These are phyloP conservation scores for Yponomeuta malinellus DNA, from an alignment of 2,888 invertebrate species.

Conservation along the genomic window DNA sequence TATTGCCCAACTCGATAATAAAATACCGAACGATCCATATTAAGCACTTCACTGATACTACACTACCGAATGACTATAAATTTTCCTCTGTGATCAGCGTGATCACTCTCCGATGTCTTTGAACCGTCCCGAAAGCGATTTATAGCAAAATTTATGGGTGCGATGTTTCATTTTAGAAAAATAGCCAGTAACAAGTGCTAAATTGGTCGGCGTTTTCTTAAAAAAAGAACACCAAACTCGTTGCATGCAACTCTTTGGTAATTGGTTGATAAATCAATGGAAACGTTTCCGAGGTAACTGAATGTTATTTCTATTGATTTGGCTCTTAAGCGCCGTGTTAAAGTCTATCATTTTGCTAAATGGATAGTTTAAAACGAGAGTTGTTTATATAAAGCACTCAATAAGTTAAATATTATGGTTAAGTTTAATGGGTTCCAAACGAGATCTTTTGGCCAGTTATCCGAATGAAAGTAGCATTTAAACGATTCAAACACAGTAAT, in stretches of 20 bases:
- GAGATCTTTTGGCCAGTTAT: neutral
- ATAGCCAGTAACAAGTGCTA: slow-evolving; percentile 6
- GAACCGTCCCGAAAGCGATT: slow-evolving; percentile 10
- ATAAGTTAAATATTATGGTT: neutral
- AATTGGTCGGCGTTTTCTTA: slow-evolving; percentile 2
- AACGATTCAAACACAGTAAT: neutral
- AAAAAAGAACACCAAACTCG: neutral
- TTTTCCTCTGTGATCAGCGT: neutral
- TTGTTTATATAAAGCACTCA: neutral
- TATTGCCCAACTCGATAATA: neutral
- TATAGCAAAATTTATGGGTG: slow-evolving; percentile 14
- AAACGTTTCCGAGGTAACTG: neutral
- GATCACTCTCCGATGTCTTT: slow-evolving; percentile 1
- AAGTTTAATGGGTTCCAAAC: neutral
- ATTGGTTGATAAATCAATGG: slow-evolving; percentile 7
- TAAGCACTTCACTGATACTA: slow-evolving; percentile 3
- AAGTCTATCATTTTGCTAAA: neutral
- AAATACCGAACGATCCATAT: neutral
- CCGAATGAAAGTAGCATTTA: neutral
- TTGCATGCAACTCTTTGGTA: neutral
- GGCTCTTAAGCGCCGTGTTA: neutral
- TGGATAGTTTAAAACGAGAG: neutral
- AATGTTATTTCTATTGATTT: neutral
- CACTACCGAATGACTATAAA: slow-evolving; percentile 15
- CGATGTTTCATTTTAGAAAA: slow-evolving; percentile 14